Evolutionary conservation across 2,888 invertebrate species (phyloP), one percentile per base, ranked within the genome.

Genomic region (Patella depressa): DNA sequence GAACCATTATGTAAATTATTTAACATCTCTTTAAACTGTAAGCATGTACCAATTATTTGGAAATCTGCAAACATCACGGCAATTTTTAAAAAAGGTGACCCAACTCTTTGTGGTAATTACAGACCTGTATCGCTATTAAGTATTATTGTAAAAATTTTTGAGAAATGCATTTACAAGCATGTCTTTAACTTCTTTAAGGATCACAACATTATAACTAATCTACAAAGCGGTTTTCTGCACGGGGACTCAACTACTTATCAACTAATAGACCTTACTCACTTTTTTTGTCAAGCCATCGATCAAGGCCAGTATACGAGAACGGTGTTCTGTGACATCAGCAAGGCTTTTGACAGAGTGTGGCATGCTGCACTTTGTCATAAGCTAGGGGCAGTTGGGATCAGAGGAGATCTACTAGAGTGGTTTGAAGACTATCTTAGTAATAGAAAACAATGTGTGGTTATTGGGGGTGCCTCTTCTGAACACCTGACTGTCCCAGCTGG

Each of bases 281-380:
- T 17, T 19, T 59, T 59, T 59, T 59, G 59, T 59, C 59, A 19
- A 19, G 59, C 59, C 59, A 59, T 59, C 59, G 17, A 59, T 19
- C 59, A 59, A 59, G 45, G 45, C 9, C 45, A 45, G 45, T 45
- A 45, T 45, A 45, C 45, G 45, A 45, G 45, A 45, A 45, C 45
- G 45, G 45, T 45, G 45, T 45, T 45, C 45, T 45, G 45, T 45
- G 45, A 45, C 45, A 45, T 45, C 45, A 45, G 45, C 45, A 45
- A 45, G 45, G 45, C 45, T 45, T 45, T 45, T 45, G 45, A 45
- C 45, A 45, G 45, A 45, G 45, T 65, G 65, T 65, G 65, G 65
- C 65, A 65, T 65, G 65, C 65, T 65, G 65, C 65, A 65, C 65
- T 65, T 19, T 65, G 65, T 65, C 65, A 65, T 3, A 65, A 65